Percentiles rank a stretch among this genome's conserved stretches.
Evolutionary conservation across 2,888 invertebrate species (phyloP).

Genomic region (Apodemia duryi): DNA sequence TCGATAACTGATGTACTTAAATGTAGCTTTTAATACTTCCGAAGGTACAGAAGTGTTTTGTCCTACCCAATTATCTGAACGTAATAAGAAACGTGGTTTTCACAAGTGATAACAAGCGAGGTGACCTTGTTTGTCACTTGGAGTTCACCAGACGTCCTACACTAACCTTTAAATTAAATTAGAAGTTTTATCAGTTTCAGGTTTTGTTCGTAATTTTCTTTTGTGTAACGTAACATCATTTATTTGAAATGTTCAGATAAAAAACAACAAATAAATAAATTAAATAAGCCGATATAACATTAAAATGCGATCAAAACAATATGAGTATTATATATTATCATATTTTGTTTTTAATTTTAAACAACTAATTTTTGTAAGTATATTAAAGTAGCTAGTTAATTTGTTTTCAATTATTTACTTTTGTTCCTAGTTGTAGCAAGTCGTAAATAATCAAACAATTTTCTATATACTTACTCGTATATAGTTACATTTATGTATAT

Average conservation of each 20-base stretch:
- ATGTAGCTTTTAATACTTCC: background rate
- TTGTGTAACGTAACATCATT: background rate
- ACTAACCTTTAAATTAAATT: slow-evolving; percentile 30
- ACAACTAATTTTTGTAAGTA: too few relatives aligned
- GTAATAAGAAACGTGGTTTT: slow-evolving; percentile 8
- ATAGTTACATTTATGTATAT: too few relatives aligned
- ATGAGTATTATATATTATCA: too few relatives aligned
- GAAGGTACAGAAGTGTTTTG: background rate
- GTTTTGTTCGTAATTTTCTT: background rate
- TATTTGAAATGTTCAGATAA: background rate
- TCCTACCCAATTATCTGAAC: background rate
- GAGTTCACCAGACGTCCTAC: slow-evolving; percentile 33
- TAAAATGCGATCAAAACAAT: too few relatives aligned
- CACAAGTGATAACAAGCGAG: slow-evolving; percentile 8
- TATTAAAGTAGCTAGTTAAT: too few relatives aligned
- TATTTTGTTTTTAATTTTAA: too few relatives aligned
- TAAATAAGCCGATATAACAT: background rate
- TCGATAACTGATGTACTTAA: background rate
- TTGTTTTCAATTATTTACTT: too few relatives aligned
- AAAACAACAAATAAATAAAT: background rate
- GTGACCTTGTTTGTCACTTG: slow-evolving; percentile 34
- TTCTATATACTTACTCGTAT: too few relatives aligned
- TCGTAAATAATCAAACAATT: too few relatives aligned
- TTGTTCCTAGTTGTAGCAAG: too few relatives aligned
- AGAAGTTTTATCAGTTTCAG: slow-evolving; percentile 10